Conservation (phyloP, 1,140 invertebrate genomes). For the Drosophila bocki region DNA sequence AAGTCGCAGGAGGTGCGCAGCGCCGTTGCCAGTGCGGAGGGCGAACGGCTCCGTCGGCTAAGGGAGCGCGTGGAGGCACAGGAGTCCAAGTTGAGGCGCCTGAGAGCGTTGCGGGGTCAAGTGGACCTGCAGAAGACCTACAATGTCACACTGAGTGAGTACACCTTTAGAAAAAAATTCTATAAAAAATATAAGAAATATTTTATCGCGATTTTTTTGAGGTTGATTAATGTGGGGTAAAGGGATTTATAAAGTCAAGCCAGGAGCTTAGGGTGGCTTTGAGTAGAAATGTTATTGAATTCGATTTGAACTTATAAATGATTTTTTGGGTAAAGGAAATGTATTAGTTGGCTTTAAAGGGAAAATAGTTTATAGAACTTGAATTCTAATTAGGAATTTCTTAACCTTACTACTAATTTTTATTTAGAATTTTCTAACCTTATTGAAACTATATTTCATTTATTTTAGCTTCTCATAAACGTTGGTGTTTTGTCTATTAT, state of each 20-base stretch:
- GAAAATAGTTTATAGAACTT: too few relatives aligned
- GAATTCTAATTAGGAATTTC: too few relatives aligned
- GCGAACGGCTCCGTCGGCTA: constrained; percentile 92
- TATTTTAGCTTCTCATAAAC: too few relatives aligned
- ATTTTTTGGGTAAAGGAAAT: neutral
- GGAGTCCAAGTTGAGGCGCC: constrained; percentile 95
- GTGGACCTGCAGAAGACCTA: constrained; percentile 95
- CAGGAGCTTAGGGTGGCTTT: neutral
- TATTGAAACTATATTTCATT: too few relatives aligned
- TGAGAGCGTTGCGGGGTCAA: constrained; percentile 95
- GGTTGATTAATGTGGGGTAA: neutral
- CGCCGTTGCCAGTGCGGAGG: constrained; percentile 91
- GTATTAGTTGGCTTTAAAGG: neutral
- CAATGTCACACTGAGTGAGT: constrained; percentile 96
- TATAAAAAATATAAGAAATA: neutral
- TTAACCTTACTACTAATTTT: too few relatives aligned
- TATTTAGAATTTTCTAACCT: too few relatives aligned
- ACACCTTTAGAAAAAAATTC: neutral
- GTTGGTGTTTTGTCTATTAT: neutral
- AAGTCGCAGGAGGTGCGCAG: constrained; percentile 93
- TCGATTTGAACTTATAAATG: neutral
- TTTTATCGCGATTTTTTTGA: neutral
- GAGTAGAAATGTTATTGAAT: neutral
- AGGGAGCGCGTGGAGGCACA: constrained; percentile 96
- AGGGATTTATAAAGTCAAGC: neutral